Conservation (phyloP, 2,888 invertebrate genomes). For the Drosophila kanekoi region DNA sequence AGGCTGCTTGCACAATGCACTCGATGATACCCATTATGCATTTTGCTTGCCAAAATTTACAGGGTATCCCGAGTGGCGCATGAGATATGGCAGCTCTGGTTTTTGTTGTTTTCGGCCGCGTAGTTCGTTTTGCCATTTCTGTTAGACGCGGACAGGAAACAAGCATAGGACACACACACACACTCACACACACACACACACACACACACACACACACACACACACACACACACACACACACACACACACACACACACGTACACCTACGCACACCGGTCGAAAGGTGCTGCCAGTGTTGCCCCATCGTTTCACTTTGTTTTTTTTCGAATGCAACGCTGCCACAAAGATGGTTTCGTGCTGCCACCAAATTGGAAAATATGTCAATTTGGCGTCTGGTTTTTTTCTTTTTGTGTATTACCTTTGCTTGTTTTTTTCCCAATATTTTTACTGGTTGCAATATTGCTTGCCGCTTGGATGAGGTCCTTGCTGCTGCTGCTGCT, state of each 20-base stretch:
- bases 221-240: too few relatives aligned
- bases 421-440: conserved; percentile 21
- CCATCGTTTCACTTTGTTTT: neutral
- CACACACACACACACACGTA: conserved; percentile 19
- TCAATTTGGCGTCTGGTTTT: conserved; percentile 61
- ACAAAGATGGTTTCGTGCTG: conserved; percentile 12
- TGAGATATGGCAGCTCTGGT: conserved; percentile 43
- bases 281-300: conserved; percentile 21
- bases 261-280: conserved; percentile 8
- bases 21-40: too few relatives aligned
- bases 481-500: conserved; percentile 17
- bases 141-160: conserved; percentile 28
- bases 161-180: neutral
- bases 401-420: conserved; percentile 48
- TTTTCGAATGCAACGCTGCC: conserved; percentile 1
- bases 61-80: conserved; percentile 16
- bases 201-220: neutral
- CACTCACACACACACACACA: conserved; percentile 3
- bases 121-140: conserved; percentile 44
- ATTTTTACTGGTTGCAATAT: conserved; percentile 55
- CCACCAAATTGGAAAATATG: conserved; percentile 77
- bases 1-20: neutral
- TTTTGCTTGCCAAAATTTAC: neutral
- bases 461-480: conserved; percentile 41
- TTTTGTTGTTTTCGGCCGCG: conserved; percentile 11